Percentiles rank a stretch among this genome's conserved stretches.
Evolutionary conservation across 2,888 invertebrate species (phyloP).

Genomic region (Lasius fuliginosus): DNA sequence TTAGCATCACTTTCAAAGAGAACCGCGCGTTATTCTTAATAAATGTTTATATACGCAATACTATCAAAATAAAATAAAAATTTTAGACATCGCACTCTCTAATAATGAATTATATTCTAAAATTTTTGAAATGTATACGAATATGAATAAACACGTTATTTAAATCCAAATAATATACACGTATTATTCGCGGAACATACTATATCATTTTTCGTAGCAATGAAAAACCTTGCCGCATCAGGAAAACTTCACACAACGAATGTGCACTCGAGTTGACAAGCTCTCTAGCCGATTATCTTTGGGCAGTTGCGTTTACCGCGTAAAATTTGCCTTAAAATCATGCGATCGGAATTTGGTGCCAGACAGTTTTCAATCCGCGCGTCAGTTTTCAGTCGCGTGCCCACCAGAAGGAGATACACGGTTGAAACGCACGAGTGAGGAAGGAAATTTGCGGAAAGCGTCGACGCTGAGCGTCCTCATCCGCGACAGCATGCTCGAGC

Average conservation of each 20-base stretch:
- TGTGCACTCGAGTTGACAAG: constrained; percentile 64
- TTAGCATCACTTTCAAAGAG: background rate
- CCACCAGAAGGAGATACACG: background rate
- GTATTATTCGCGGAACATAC: background rate
- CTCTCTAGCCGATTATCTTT: constrained; percentile 63
- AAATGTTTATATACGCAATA: background rate
- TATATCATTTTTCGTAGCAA: constrained; percentile 54
- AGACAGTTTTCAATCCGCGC: constrained; percentile 75
- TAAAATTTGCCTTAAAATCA: constrained; percentile 68
- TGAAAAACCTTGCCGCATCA: constrained; percentile 46
- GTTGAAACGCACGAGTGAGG: constrained; percentile 38
- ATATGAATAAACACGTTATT: constrained; percentile 36
- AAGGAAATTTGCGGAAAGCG: constrained; percentile 73
- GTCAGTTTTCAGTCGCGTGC: constrained; percentile 8
- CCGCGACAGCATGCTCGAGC: constrained; percentile 77
- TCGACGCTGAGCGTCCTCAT: constrained; percentile 79
- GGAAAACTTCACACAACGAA: constrained; percentile 59
- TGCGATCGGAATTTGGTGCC: constrained; percentile 58
- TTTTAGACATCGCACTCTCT: background rate
- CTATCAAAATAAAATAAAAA: background rate
- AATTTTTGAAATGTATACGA: background rate
- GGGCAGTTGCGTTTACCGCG: constrained; percentile 54
- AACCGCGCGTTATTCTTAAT: background rate
- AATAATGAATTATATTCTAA: background rate
- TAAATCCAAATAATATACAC: constrained; percentile 38